phyloP scores from a whole-genome alignment of 2,888 invertebrate species.

The Plebejus argus region DNA sequence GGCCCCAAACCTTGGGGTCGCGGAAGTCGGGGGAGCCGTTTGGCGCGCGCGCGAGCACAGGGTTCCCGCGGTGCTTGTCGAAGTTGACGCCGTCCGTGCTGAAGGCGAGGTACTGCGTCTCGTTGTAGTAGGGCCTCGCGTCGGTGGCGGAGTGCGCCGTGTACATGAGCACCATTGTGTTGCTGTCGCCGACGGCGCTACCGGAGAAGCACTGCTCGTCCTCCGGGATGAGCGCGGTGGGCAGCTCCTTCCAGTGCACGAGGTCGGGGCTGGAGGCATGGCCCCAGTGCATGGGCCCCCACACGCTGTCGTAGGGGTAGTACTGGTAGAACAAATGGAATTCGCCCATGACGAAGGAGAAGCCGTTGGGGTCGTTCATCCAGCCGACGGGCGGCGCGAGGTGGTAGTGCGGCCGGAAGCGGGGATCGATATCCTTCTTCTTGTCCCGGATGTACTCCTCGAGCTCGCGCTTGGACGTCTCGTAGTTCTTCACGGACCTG shows the following conservation, averaged over 20 bases:
- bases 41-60: slow-evolving; percentile 60
- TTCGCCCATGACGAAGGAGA: slow-evolving; percentile 72
- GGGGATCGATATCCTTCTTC: slow-evolving; percentile 57
- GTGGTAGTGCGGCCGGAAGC: slow-evolving; percentile 66
- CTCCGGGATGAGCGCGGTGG: slow-evolving; percentile 74
- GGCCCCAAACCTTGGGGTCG: slow-evolving; percentile 74
- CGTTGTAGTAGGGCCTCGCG: slow-evolving; percentile 56
- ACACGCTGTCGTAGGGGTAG: slow-evolving; percentile 69
- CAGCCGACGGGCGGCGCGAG: slow-evolving; percentile 73
- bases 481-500: slow-evolving; percentile 46
- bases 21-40: slow-evolving; percentile 70
- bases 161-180: slow-evolving; percentile 64
- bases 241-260: slow-evolving; percentile 72
- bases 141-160: slow-evolving; percentile 56
- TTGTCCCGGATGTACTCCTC: slow-evolving; percentile 63
- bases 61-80: slow-evolving; percentile 65
- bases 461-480: slow-evolving; percentile 49
- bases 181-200: slow-evolving; percentile 65
- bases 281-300: slow-evolving; percentile 81
- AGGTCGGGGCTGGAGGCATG: slow-evolving; percentile 71
- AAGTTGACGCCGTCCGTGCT: slow-evolving; percentile 69
- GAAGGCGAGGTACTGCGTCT: slow-evolving; percentile 67
- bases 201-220: slow-evolving; percentile 73
- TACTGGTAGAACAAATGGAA: slow-evolving; percentile 80
- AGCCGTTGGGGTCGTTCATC: slow-evolving; percentile 82